Conservation (phyloP, 2,888 invertebrate genomes). For the Ophion ellenae region DNA sequence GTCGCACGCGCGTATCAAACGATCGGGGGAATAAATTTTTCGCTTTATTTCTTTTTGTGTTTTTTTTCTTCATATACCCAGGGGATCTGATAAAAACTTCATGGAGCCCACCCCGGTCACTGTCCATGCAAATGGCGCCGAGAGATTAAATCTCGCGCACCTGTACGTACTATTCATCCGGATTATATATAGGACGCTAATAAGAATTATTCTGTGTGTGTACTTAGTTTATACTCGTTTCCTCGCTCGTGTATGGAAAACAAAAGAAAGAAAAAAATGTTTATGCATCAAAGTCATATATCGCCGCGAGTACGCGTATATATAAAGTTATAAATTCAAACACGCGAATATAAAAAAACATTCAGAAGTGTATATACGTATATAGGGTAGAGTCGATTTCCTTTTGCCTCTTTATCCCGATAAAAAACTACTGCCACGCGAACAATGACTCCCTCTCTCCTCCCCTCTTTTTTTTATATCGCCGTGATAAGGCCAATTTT, state of each 20-base stretch:
- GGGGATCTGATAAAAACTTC: slow-evolving; percentile 35
- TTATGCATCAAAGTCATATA: slow-evolving; percentile 5
- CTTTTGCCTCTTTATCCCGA: slow-evolving; percentile 37
- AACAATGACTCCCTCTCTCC: slow-evolving; percentile 27
- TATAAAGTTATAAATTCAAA: slow-evolving; percentile 50
- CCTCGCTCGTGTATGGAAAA: not conserved
- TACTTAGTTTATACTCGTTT: slow-evolving; percentile 1
- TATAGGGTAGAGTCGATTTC: not conserved
- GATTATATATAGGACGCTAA: slow-evolving; percentile 51
- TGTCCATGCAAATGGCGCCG: slow-evolving; percentile 57
- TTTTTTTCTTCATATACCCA: not conserved
- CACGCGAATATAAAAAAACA: slow-evolving; percentile 60
- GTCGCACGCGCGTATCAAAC: not conserved
- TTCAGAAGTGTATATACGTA: slow-evolving; percentile 31
- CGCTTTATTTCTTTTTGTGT: no score
- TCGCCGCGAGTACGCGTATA: slow-evolving; percentile 8
- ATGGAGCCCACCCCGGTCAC: slow-evolving; percentile 41
- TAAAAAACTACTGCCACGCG: slow-evolving; percentile 57
- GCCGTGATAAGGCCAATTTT: slow-evolving; percentile 57
- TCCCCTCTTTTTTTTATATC: slow-evolving; percentile 45
- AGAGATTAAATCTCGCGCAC: slow-evolving; percentile 45
- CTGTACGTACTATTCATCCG: slow-evolving; percentile 46
- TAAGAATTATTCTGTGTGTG: slow-evolving; percentile 38
- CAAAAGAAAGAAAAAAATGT: not conserved
- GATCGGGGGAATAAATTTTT: slow-evolving; percentile 9